A percentile compares a stretch with the other conserved stretches of the same genome.
These are phyloP conservation scores for Pygocentrus nattereri DNA, from an alignment of 2,797 vertebrate genomes.

Conservation along the genomic window DNA sequence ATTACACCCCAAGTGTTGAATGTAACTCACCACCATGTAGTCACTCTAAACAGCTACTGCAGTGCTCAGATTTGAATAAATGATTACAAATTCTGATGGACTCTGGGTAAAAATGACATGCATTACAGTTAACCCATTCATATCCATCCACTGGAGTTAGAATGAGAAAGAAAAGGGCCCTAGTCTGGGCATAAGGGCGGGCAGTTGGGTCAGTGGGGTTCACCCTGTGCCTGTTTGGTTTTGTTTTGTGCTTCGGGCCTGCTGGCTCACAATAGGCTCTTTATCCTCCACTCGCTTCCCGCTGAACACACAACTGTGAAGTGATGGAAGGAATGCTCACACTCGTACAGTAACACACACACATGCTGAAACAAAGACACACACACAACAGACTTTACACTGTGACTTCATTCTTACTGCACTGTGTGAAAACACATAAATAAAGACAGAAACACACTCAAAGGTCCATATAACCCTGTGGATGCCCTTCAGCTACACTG, in stretches of 20 bases:
- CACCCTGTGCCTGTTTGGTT: conserved; percentile 11
- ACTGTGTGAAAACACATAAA: neutral
- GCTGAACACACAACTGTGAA: conserved; percentile 2
- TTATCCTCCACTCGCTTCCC: neutral
- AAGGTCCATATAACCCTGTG: neutral
- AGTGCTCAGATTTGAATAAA: too few species aligned
- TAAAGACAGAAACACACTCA: too few species aligned
- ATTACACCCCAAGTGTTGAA: too few species aligned
- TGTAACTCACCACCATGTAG: too few species aligned
- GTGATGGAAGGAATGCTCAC: conserved; percentile 1
- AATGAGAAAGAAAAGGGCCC: neutral
- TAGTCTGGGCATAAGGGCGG: neutral
- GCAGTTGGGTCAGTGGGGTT: neutral
- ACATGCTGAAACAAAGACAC: neutral
- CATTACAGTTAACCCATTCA: neutral
- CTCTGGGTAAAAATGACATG: too few species aligned
- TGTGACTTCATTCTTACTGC: neutral
- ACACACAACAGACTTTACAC: too few species aligned
- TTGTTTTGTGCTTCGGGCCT: neutral
- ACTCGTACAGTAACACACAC: neutral
- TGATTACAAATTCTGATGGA: too few species aligned
- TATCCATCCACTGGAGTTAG: neutral
- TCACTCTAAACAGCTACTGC: too few species aligned
- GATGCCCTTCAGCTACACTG: too few species aligned
- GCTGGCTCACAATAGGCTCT: conserved; percentile 1